phyloP scores from a whole-genome alignment of 2,888 invertebrate genomes.

The Lycophotia porphyrea region DNA sequence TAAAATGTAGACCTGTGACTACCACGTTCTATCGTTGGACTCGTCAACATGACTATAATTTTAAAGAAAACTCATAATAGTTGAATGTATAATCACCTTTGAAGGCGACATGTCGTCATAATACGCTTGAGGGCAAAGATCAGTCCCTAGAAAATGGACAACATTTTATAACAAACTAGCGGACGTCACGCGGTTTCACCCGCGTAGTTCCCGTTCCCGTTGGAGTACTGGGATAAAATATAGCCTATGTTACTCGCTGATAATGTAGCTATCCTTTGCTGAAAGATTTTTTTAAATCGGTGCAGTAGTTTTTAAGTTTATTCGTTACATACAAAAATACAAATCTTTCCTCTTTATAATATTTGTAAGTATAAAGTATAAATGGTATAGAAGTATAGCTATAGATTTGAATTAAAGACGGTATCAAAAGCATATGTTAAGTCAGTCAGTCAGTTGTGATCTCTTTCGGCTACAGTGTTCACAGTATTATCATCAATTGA shows the following conservation, averaged over 20 bases:
- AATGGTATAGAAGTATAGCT: too few species aligned
- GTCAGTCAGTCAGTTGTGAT: background rate
- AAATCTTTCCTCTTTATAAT: too few species aligned
- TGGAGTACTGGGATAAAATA: too few species aligned
- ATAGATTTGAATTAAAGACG: background rate
- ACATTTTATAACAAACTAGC: background rate
- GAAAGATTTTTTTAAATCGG: too few species aligned
- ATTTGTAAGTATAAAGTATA: too few species aligned
- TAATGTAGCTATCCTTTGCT: too few species aligned
- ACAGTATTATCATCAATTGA: background rate
- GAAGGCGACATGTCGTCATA: too few species aligned
- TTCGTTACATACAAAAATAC: too few species aligned
- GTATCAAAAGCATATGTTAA: background rate
- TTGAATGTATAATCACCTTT: background rate
- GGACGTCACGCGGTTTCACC: too few species aligned
- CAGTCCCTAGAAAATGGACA: background rate
- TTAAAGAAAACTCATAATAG: background rate
- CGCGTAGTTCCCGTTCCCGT: too few species aligned
- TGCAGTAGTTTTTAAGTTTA: too few species aligned
- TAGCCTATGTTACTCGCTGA: too few species aligned
- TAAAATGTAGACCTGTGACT: conserved; percentile 3
- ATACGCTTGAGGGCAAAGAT: background rate
- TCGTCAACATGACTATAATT: background rate
- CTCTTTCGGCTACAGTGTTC: background rate
- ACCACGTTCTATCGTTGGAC: background rate